phyloP scores from a whole-genome alignment of 2,113 vertebrate species.

The Craseonycteris thonglongyai region DNA sequence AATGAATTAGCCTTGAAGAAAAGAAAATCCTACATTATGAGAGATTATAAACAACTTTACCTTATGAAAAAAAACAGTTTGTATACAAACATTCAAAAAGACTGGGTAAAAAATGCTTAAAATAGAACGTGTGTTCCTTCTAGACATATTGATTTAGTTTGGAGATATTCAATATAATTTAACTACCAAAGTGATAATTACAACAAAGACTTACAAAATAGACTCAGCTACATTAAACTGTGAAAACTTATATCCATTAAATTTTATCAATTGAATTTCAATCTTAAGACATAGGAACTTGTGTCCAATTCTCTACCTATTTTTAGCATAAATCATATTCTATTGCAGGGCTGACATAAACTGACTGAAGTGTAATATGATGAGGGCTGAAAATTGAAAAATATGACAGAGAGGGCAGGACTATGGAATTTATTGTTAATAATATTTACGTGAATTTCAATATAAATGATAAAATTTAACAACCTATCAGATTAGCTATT shows the following conservation, averaged over 20 bases:
- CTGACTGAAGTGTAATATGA: neutral
- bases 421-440: neutral
- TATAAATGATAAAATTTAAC: neutral
- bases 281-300: neutral
- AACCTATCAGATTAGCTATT: neutral
- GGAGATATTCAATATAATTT: neutral
- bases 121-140: neutral
- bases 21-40: neutral
- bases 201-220: neutral
- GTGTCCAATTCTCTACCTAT: neutral
- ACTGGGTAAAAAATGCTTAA: neutral
- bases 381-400: neutral
- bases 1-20: neutral
- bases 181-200: neutral
- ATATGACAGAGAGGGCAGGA: neutral
- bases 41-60: neutral
- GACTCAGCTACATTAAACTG: neutral
- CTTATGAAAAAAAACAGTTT: neutral
- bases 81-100: neutral
- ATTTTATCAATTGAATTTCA: neutral
- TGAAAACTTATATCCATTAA: neutral
- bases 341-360: neutral
- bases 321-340: neutral
- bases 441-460: neutral
- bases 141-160: neutral